phyloP scores from a whole-genome alignment of 2,113 vertebrate species.

The Heterocephalus glaber region DNA sequence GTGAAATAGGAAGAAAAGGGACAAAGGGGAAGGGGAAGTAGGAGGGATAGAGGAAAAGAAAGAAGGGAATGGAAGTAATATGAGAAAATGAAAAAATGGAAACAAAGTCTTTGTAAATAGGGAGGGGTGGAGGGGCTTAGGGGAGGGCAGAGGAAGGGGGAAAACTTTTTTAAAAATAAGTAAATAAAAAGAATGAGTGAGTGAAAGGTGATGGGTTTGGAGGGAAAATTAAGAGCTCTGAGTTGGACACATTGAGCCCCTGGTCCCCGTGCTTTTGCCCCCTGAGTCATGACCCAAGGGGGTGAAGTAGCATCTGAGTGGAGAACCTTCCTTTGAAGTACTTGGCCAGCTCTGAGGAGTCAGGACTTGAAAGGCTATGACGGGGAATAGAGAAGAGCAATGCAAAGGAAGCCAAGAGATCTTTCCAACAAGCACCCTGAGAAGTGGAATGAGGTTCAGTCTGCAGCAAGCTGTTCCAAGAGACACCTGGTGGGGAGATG shows the following conservation, averaged over 20 bases:
- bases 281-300: no score
- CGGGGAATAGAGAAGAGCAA: background rate
- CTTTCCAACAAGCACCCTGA: background rate
- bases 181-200: no score
- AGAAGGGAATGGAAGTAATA: no score
- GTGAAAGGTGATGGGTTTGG: background rate
- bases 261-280: background rate
- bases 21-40: no score
- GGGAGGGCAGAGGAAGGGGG: no score
- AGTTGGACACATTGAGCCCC: background rate
- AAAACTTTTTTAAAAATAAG: no score
- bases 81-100: no score
- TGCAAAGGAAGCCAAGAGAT: background rate
- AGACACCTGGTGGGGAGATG: background rate
- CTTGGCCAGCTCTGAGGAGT: background rate
- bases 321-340: background rate
- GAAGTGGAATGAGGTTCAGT: background rate
- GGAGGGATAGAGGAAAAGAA: no score
- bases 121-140: no score
- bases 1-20: no score
- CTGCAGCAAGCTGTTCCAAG: background rate
- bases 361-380: background rate
- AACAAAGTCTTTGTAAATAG: no score
- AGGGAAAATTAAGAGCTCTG: background rate
- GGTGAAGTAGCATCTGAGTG: background rate